phyloP scores from a whole-genome alignment of 2,113 vertebrate genomes.

The Etia nguti region DNA sequence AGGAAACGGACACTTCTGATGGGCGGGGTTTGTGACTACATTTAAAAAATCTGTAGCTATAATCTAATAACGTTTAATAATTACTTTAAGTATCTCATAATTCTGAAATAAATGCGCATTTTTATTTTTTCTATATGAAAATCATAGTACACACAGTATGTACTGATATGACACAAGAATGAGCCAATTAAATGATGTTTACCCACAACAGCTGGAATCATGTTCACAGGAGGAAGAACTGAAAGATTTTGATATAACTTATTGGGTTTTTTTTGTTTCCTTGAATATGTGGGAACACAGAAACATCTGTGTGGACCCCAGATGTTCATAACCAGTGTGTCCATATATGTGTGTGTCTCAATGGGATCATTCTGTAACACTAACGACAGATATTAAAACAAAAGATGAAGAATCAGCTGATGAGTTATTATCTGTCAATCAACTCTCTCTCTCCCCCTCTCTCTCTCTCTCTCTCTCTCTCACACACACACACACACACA shows the following conservation, averaged over 20 bases:
- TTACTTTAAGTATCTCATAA: background rate
- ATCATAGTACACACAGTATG: rapidly evolving
- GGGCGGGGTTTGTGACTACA: rapidly evolving
- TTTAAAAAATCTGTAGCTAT: background rate
- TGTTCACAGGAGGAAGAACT: background rate
- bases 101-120: background rate
- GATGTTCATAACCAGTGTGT: background rate
- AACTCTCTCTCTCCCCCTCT: too few species aligned
- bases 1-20: background rate
- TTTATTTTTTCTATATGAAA: background rate
- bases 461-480: too few species aligned
- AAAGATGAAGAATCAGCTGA: background rate
- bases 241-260: background rate
- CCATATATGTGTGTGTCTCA: background rate
- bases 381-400: background rate
- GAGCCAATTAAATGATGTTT: rapidly evolving
- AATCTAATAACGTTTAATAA: background rate
- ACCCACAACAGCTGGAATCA: background rate
- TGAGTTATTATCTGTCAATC: rapidly evolving
- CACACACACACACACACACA: background rate
- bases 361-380: background rate
- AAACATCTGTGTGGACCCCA: rapidly evolving
- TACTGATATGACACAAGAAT: rapidly evolving
- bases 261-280: rapidly evolving
- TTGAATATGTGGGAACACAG: background rate